Conservation (phyloP, 1,140 invertebrate species). For the Grapholita molesta region DNA sequence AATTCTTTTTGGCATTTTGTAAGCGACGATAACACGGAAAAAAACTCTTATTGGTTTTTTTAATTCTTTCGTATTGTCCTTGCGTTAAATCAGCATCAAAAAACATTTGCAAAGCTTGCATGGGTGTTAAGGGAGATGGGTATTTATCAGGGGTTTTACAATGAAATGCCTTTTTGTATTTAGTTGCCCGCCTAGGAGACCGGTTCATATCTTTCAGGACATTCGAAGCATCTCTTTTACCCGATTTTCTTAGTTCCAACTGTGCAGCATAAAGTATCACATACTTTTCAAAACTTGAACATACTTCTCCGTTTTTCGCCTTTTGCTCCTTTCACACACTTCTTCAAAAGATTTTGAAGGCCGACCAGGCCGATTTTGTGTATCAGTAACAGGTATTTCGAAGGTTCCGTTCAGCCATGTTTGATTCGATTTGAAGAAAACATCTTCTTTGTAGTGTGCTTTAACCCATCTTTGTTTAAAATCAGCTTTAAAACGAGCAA, state of each 20-base stretch:
- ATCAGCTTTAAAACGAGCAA: constrained; percentile 33
- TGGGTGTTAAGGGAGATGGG: background rate
- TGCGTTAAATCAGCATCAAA: constrained; percentile 16
- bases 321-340: constrained; percentile 40
- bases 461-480: constrained; percentile 34
- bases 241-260: constrained; percentile 23
- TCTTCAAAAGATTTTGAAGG: constrained; percentile 33
- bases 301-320: constrained; percentile 41
- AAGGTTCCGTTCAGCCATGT: constrained; percentile 34
- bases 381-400: constrained; percentile 24
- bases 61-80: constrained; percentile 24
- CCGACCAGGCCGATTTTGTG: constrained; percentile 29
- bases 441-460: constrained; percentile 31
- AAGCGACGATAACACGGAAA: background rate
- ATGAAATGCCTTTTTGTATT: constrained; percentile 33
- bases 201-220: constrained; percentile 29
- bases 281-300: constrained; percentile 27
- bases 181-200: constrained; percentile 33
- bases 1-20: background rate
- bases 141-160: background rate
- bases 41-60: constrained; percentile 19
- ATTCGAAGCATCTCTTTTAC: constrained; percentile 24
- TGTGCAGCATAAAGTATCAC: constrained; percentile 33
- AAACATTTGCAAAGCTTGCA: background rate
- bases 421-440: constrained; percentile 29